phyloP scores from a whole-genome alignment of 2,888 invertebrate genomes.

The Eupsilia transversa region DNA sequence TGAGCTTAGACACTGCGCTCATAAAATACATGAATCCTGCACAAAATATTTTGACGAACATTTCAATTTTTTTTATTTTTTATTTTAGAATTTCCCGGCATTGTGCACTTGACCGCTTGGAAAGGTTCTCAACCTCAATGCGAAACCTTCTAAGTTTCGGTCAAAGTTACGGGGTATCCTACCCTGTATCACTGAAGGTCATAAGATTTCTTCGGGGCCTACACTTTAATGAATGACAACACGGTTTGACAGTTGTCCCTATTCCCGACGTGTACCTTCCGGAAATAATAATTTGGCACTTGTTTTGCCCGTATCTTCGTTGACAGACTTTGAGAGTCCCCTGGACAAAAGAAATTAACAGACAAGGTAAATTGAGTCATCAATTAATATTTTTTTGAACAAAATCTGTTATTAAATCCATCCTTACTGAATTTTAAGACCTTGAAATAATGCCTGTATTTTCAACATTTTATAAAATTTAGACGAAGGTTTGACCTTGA shows the following conservation, averaged over 20 bases:
- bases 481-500: neutral
- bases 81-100: constrained; percentile 3
- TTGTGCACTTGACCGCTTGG: constrained; percentile 2
- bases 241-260: too few relatives aligned
- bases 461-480: constrained; percentile 1
- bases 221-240: too few relatives aligned
- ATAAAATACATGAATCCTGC: neutral
- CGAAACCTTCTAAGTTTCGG: neutral
- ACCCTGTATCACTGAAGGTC: too few relatives aligned
- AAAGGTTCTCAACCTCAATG: constrained; percentile 16
- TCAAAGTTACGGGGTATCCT: too few relatives aligned
- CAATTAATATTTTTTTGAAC: neutral
- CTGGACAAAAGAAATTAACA: neutral
- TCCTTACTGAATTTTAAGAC: neutral
- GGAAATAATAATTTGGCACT: too few relatives aligned
- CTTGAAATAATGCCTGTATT: neutral
- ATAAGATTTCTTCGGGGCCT: too few relatives aligned
- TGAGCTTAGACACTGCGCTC: neutral
- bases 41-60: neutral
- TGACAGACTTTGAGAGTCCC: too few relatives aligned
- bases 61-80: neutral
- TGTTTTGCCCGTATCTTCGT: too few relatives aligned
- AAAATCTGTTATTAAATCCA: neutral
- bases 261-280: too few relatives aligned
- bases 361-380: neutral